Evolutionary conservation across 92 coral and sea anemone species (phyloP), one percentile per base, ranked within the genome.

Genomic region (Zoanthus solanderi): DNA sequence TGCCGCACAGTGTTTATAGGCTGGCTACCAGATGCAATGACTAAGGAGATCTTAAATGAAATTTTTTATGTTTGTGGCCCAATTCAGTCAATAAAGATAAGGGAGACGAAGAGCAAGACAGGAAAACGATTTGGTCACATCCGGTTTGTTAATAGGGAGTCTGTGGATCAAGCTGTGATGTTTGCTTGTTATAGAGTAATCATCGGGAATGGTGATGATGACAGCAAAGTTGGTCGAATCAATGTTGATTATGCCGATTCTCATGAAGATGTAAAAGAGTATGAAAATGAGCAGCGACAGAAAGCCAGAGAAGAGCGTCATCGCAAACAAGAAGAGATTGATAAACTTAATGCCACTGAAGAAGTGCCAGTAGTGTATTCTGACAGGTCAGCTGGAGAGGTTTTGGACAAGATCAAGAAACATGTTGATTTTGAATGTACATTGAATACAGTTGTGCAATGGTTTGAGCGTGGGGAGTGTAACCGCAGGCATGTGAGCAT

Each of bases 391-490:
- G 85, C 85, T n/a, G 85, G 74, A 53, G 93, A 87, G 23, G 90
- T 95, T 9, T 72, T 95, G 88, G 92, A 91, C 11, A 89, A 85
- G 60, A 89, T 95, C 74, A 81, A 81, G 85, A 81, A 81, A 23
- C 85, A 81, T 18, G 52, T 81, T 67, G 85, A 81, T 10, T 81
- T 81, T 65, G 85, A 83, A 63, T 86, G 93, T 73, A 83, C 93
- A 2, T 79, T 93, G 85, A 67, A 87, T 45, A 83, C 88, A 6
- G 83, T 95, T 31, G 60, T 90, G 5, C 96, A 91, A 74, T 95
- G 98, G 98, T 80, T 95, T 44, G 98, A 91, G 52, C 89, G 90
- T 71, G 98, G 98, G 5, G 98, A 95, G 74, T 93, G 96, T 54
- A 93, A 89, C 47, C 92, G 98, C 45, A 87, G 69, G 48, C 92